Percentiles rank a stretch among this genome's conserved stretches.
phyloP scores from a whole-genome alignment of 2,888 invertebrate genomes.

The Stictocephala bisonia region DNA sequence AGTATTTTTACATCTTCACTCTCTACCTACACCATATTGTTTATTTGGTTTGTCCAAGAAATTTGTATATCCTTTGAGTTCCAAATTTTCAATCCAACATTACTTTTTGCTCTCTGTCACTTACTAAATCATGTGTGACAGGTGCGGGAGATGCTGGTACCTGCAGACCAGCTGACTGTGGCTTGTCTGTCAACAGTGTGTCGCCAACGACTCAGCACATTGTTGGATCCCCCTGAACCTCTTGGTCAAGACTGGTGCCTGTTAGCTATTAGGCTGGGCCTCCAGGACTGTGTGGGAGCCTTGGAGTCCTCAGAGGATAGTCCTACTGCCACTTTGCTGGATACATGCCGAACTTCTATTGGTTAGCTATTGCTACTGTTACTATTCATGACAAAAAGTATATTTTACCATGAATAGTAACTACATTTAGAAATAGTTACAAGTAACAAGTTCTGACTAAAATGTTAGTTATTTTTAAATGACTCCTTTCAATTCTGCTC shows the following conservation, averaged over 20 bases:
- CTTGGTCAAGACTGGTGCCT: conserved; percentile 83
- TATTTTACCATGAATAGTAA: neutral
- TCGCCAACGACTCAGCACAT: conserved; percentile 72
- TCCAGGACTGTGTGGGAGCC: conserved; percentile 58
- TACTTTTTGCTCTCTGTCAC: no score
- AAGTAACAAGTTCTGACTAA: no score
- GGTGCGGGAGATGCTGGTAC: conserved; percentile 54
- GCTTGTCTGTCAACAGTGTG: conserved; percentile 71
- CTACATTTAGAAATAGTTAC: no score
- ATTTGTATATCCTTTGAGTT: no score
- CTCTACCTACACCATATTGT: no score
- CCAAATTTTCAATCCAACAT: no score
- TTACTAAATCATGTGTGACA: conserved; percentile 28
- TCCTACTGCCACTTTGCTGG: conserved; percentile 63
- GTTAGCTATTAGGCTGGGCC: conserved; percentile 76
- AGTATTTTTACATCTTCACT: no score
- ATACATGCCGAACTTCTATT: conserved; percentile 64
- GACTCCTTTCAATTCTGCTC: no score
- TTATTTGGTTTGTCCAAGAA: no score
- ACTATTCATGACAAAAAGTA: no score
- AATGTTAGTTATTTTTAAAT: no score
- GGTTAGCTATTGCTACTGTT: conserved; percentile 43
- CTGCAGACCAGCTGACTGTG: conserved; percentile 71
- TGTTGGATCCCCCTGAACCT: conserved; percentile 79
- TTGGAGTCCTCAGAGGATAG: conserved; percentile 53